A percentile compares a stretch with the other conserved stretches of the same genome.
These are phyloP conservation scores for Platycheirus albimanus DNA, from an alignment of 2,888 invertebrate species.

Conservation along the genomic window DNA sequence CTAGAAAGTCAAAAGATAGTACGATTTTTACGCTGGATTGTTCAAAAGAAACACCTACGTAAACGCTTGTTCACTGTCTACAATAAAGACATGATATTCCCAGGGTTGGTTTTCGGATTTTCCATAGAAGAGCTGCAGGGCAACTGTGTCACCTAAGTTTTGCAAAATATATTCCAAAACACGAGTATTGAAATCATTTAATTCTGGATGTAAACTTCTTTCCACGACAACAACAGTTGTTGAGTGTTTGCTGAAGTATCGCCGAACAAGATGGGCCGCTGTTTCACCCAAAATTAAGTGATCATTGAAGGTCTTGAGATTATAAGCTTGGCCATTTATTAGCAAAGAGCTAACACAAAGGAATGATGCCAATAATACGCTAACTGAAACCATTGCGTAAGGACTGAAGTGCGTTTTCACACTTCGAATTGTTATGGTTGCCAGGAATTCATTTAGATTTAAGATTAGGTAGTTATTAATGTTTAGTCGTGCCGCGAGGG, in stretches of 20 bases:
- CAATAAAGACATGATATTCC: slow-evolving; percentile 4
- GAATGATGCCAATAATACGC: background rate
- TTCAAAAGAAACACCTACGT: background rate
- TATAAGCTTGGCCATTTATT: background rate
- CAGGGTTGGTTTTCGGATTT: slow-evolving; percentile 6
- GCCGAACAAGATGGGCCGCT: background rate
- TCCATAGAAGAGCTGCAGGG: background rate
- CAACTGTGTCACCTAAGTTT: background rate
- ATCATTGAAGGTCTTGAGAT: background rate
- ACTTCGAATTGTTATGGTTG: background rate
- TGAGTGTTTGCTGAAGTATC: background rate
- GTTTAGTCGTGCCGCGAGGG: no score
- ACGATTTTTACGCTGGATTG: no score
- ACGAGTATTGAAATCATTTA: background rate
- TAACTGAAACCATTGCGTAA: background rate
- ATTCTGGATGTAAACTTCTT: background rate
- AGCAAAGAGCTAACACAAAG: background rate
- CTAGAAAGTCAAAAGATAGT: background rate
- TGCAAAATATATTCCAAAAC: slow-evolving; percentile 1
- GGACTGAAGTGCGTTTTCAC: background rate
- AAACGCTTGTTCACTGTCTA: slow-evolving; percentile 10
- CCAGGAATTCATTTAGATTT: background rate
- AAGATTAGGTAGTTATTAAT: background rate
- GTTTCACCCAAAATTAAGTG: background rate
- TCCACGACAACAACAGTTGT: slow-evolving; percentile 4